These are phyloP conservation scores for Trinectes maculatus DNA, from an alignment of 2,113 vertebrate species.

Conservation along the genomic window DNA sequence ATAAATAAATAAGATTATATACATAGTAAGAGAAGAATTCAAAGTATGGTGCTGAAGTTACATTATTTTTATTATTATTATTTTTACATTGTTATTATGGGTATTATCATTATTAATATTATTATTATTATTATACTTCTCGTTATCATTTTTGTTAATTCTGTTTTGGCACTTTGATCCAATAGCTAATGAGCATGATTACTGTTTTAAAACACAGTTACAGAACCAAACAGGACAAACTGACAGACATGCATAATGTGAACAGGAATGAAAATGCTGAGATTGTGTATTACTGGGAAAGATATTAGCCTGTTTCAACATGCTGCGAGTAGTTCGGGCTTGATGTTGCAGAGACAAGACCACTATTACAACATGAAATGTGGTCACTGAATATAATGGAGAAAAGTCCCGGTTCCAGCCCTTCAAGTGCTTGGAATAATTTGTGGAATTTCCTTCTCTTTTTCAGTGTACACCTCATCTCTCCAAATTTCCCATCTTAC, in stretches of 20 bases:
- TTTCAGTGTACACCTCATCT: constrained; percentile 63
- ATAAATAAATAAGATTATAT: no score
- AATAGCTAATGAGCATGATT: not conserved
- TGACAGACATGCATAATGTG: not conserved
- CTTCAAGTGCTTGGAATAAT: constrained; percentile 81
- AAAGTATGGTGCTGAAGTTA: no score
- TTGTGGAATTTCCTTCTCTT: constrained; percentile 85
- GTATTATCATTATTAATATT: no score
- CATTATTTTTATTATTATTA: no score
- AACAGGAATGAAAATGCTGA: not conserved
- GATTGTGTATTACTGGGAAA: not conserved
- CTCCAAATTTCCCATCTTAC: constrained; percentile 73
- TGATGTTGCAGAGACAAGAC: constrained; percentile 33
- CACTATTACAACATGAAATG: constrained; percentile 34
- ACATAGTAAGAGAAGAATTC: no score
- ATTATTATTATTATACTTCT: not conserved
- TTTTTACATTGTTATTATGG: no score
- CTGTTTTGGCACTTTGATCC: not conserved
- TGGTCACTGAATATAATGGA: constrained; percentile 56
- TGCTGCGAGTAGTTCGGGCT: not conserved
- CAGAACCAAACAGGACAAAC: not conserved
- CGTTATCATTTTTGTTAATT: not conserved
- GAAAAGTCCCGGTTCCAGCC: constrained; percentile 81
- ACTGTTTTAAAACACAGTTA: not conserved
- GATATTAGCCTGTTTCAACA: not conserved